Base-by-base conservation (phyloP, 2,888 invertebrate species). In the Prenolepis imparis region DNA sequence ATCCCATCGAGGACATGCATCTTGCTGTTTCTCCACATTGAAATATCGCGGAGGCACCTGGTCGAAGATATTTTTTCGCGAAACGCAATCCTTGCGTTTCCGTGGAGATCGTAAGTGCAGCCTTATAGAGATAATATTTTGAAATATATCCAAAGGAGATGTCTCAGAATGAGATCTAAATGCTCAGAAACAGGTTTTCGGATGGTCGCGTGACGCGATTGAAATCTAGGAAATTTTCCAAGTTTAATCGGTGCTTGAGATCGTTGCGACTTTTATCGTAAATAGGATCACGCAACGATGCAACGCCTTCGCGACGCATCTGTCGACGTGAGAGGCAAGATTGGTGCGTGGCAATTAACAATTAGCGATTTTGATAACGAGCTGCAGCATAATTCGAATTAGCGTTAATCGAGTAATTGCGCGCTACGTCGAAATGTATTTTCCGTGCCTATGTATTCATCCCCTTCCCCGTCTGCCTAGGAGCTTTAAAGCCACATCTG, bases 311-410 rank as follows among this genome's bases (percentile, higher is more conserved):
- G 61, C 41, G 41, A 57, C 57, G 70, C 59, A 24, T 1, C 24
- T 24, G 24, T 78, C 32, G 32, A 32, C 32, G 28, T 28, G 28
- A 28, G 28, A 32, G 21, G 57, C 57, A 15, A 57, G 15, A 24
- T 15, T 21, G 28, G n/a, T 32, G 64, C 32, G 66, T 32, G 28
- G n/a, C 67, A 78, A 82, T 82, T 82, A 82, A 82, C 67, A 78
- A 80, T 48, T 44, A 57, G 48, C 82, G 61, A 82, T 82, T 67
- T 66, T 77, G 66, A 80, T 78, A 67, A 82, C 67, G 39, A 80
- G 61, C 67, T 66, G 18, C 21, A 55, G 57, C 67, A 36, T 67
- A 67, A 67, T 36, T 52, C n/a, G 67, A 77, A 82, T 82, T 77
- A 80, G 24, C 48, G 48, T 32, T 66, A 78, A 88, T 88, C 74